A percentile compares a stretch with the other conserved stretches of the same genome.
Evolutionary conservation across 2,888 invertebrate species (phyloP).

Genomic region (Dolichomitus sp.): DNA sequence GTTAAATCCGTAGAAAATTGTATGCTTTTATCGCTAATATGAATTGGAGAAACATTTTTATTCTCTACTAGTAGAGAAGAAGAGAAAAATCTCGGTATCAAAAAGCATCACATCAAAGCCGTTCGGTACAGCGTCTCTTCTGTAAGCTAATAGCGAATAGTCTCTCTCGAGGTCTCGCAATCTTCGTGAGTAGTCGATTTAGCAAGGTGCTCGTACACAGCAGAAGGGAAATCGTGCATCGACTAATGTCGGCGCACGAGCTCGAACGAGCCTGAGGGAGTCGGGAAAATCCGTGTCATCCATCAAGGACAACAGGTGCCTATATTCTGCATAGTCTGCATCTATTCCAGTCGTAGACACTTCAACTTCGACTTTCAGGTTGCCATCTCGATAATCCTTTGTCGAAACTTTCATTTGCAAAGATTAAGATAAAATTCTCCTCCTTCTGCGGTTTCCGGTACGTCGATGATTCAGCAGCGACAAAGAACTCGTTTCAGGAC

Average conservation of each 20-base stretch:
- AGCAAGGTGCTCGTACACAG: constrained; percentile 45
- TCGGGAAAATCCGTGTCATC: constrained; percentile 70
- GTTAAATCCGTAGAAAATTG: not conserved
- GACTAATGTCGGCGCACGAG: constrained; percentile 51
- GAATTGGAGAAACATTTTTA: constrained; percentile 50
- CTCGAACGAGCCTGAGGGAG: constrained; percentile 54
- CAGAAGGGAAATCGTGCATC: constrained; percentile 56
- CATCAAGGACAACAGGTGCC: constrained; percentile 63
- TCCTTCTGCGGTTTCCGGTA: constrained; percentile 8
- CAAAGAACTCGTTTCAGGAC: not conserved
- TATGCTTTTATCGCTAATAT: not conserved
- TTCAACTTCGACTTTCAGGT: constrained; percentile 13
- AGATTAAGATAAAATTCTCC: not conserved
- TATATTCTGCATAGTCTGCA: not conserved
- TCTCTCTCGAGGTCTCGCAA: constrained; percentile 63
- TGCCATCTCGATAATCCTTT: not conserved
- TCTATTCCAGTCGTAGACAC: constrained; percentile 6
- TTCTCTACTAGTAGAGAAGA: constrained; percentile 14
- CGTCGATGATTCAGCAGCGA: constrained; percentile 14
- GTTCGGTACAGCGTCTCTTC: constrained; percentile 44
- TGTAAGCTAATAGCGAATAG: constrained; percentile 1
- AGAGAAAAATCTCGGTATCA: not conserved
- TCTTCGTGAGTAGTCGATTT: constrained; percentile 67
- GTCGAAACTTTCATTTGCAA: not conserved
- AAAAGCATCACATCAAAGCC: constrained; percentile 37